Evolutionary conservation across 30 jellyfish, hydroid and myxozoan species (phyloP), one percentile per base, ranked within the genome.

Genomic region (Aurelia coerulea): DNA sequence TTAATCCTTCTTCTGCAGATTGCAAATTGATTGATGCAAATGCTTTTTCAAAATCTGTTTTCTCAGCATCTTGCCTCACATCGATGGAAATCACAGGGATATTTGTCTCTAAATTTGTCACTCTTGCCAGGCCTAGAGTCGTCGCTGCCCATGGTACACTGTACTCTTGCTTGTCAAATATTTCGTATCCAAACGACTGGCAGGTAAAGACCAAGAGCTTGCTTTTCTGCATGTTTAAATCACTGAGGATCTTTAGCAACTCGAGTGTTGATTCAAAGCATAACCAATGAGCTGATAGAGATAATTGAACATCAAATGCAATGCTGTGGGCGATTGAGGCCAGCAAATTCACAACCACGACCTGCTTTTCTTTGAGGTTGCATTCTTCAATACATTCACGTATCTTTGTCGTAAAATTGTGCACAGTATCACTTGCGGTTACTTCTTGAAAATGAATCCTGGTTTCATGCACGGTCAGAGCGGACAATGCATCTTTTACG

Each of bases 101-200:
- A 4, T 76, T 50, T 18, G 83, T 68, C 80, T 87, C 96, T 49
- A 73, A 33, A 67, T 87, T 87, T 15, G 86, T 68, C 10, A 78
- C 96, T 68, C 96, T 76, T 3, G 89, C 81, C 66, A 87, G 52
- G 31, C 96, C 96, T 42, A 66, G 83, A 16, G 81, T 60, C 4
- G 96, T 87, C 4, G 96, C 80, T 31, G 86, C 89, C 96, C 96
- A 87, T 10, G 96, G 96, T 58, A 77, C n/a, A 18, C 52, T 8
- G 56, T 10, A 19, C 3, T 58, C 82, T 63, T 67, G 39, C 14
- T 64, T 46, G 16, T 73, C 76, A 41, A 42, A 33, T n/a, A 19
- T 33, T 50, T 68, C 89, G 51, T 23, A 31, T 34, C 80, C 96
- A 29, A 73, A 66, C 5, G 79, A 51, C 17, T 62, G 78, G 18